Percentiles rank a stretch among this genome's conserved stretches.
These are phyloP conservation scores for Trochalopteron elliotii DNA, from an alignment of 2,113 vertebrate genomes.

Conservation along the genomic window DNA sequence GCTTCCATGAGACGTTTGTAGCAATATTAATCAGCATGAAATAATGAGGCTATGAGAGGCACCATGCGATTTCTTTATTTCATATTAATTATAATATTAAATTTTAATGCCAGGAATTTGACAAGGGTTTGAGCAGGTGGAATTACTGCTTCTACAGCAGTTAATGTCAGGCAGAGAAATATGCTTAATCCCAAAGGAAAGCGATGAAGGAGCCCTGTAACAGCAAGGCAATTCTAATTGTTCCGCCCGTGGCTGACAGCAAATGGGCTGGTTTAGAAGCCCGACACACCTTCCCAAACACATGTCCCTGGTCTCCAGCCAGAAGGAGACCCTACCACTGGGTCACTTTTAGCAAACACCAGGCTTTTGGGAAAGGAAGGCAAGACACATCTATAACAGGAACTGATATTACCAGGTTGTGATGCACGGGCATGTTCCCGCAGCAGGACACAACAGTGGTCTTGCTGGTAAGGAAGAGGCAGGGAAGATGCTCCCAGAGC, in stretches of 20 bases:
- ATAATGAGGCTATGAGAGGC: slow-evolving; percentile 37
- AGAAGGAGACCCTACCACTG: neutral
- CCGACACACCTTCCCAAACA: rapidly evolving
- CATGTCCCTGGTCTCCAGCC: neutral
- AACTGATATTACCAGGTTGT: neutral
- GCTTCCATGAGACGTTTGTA: neutral
- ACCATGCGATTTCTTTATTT: slow-evolving; percentile 17
- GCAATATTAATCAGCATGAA: slow-evolving; percentile 46
- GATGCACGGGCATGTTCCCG: neutral
- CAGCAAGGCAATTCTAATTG: neutral
- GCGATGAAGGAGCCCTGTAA: neutral
- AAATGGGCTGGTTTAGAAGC: neutral
- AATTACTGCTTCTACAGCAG: slow-evolving; percentile 33
- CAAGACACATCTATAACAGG: rapidly evolving
- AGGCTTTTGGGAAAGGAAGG: neutral
- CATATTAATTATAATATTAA: slow-evolving; percentile 55
- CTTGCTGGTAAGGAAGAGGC: neutral
- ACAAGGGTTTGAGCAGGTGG: slow-evolving; percentile 21
- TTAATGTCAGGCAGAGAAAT: slow-evolving; percentile 8
- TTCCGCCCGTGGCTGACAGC: neutral
- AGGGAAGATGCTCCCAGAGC: neutral
- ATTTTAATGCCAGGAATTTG: slow-evolving; percentile 42
- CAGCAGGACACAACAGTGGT: neutral
- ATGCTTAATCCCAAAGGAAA: slow-evolving; percentile 10
- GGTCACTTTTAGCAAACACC: neutral